These are phyloP conservation scores for Lasiurus cinereus DNA, from an alignment of 2,113 vertebrate species.

Conservation along the genomic window DNA sequence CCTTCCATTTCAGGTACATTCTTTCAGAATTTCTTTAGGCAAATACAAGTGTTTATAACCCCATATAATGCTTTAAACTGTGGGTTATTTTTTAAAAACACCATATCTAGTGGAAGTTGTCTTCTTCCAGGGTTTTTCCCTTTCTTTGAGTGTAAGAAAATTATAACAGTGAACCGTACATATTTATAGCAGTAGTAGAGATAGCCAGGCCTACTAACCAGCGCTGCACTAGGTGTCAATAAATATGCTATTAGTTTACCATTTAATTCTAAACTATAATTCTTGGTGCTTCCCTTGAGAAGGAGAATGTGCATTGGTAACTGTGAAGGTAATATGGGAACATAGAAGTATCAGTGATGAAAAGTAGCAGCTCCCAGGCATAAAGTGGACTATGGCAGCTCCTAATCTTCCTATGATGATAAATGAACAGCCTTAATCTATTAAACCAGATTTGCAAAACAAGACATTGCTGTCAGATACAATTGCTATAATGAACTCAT, in stretches of 20 bases:
- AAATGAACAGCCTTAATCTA: constrained; percentile 24
- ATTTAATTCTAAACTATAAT: background rate
- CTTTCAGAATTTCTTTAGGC: background rate
- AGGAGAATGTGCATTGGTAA: background rate
- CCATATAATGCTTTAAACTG: background rate
- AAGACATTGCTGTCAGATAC: background rate
- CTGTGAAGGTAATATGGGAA: background rate
- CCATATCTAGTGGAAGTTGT: background rate
- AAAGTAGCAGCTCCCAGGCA: background rate
- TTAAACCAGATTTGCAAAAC: background rate
- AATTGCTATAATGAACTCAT: background rate
- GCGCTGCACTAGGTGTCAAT: background rate
- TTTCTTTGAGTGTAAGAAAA: background rate
- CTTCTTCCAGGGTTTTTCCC: background rate
- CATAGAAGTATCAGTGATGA: too few relatives aligned
- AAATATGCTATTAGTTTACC: background rate
- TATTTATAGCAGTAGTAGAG: background rate
- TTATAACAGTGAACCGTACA: background rate
- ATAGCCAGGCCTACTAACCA: background rate
- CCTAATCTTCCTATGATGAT: background rate
- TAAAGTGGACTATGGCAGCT: background rate
- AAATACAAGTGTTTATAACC: background rate
- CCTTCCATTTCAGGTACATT: background rate
- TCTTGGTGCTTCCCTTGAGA: background rate
- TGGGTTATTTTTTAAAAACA: background rate